Evolutionary conservation across 2,888 invertebrate species (phyloP).

Genomic region (Rhamphomyia laevipes): DNA sequence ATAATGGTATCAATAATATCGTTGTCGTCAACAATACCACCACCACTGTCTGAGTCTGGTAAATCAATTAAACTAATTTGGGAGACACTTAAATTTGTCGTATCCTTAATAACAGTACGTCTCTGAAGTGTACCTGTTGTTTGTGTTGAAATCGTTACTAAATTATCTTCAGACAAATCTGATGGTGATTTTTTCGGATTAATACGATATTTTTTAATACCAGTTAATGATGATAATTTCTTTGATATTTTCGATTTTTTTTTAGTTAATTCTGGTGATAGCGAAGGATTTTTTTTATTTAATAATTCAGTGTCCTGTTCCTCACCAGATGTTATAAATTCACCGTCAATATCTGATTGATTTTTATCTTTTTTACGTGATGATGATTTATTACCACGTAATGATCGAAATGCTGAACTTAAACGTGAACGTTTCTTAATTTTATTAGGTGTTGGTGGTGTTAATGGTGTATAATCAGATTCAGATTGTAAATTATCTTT

Average conservation of each 20-base stretch:
- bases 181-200: constrained; percentile 14
- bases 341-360: constrained; percentile 12
- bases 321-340: constrained; percentile 21
- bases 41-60: neutral
- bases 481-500: constrained; percentile 13
- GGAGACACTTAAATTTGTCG: constrained; percentile 8
- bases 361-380: neutral
- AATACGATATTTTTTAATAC: constrained; percentile 25
- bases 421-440: constrained; percentile 30
- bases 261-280: constrained; percentile 13
- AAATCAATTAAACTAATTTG: constrained; percentile 10
- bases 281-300: neutral
- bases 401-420: constrained; percentile 29
- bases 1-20: neutral
- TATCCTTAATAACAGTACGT: neutral
- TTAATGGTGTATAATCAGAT: constrained; percentile 14
- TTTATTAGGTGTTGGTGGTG: constrained; percentile 18
- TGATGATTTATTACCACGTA: constrained; percentile 18
- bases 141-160: constrained; percentile 16
- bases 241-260: constrained; percentile 28
- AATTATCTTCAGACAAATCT: neutral
- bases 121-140: constrained; percentile 17
- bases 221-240: constrained; percentile 26
- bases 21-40: neutral
- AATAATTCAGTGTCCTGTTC: constrained; percentile 12